phyloP scores from a whole-genome alignment of 1,140 invertebrate genomes.

The Cotesia typhae region DNA sequence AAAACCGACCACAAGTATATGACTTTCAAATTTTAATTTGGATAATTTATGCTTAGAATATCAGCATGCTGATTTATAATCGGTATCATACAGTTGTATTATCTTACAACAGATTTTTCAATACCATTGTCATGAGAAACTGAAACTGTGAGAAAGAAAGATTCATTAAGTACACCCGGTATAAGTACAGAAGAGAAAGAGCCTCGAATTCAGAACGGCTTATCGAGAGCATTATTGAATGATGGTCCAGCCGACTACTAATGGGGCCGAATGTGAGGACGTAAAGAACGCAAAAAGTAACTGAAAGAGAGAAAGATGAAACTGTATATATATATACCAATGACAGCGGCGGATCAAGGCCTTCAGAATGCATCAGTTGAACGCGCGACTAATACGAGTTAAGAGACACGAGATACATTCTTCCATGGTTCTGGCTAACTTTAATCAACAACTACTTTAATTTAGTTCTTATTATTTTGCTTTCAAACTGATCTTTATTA shows the following conservation, averaged over 20 bases:
- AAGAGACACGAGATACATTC: conserved; percentile 42
- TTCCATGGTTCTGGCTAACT: conserved; percentile 44
- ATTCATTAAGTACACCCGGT: conserved; percentile 39
- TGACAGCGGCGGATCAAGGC: conserved; percentile 53
- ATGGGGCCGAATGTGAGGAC: conserved; percentile 63
- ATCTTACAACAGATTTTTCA: too few species aligned
- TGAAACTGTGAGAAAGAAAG: neutral
- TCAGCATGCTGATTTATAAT: too few species aligned
- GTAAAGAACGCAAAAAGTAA: conserved; percentile 58
- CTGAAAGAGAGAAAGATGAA: conserved; percentile 37
- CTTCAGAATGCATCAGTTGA: conserved; percentile 42
- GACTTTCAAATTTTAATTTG: too few species aligned
- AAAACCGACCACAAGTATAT: too few species aligned
- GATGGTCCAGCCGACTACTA: conserved; percentile 63
- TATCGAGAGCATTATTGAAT: conserved; percentile 65
- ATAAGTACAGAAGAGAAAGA: conserved; percentile 44
- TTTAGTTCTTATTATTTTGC: conserved; percentile 16
- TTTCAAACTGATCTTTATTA: neutral
- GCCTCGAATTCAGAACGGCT: conserved; percentile 45
- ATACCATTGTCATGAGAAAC: too few species aligned
- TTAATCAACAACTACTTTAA: neutral
- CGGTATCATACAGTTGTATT: too few species aligned
- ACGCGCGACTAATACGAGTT: conserved; percentile 38
- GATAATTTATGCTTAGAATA: too few species aligned
- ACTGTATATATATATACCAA: neutral